phyloP scores from a whole-genome alignment of 2,113 vertebrate species.

The Seriola quinqueradiata region DNA sequence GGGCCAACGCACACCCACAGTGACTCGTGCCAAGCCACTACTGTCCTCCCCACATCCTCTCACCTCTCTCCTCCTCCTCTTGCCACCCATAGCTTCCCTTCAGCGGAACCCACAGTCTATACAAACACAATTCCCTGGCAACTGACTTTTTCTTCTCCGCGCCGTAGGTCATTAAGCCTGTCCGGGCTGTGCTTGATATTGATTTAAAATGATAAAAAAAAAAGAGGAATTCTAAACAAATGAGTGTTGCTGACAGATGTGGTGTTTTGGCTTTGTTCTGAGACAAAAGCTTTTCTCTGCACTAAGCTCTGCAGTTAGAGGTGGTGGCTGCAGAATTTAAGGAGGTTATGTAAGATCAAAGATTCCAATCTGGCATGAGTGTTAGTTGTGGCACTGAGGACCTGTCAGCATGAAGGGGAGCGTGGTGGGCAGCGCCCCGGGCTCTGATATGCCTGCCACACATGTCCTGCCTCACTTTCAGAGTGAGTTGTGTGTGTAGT shows the following conservation, averaged over 20 bases:
- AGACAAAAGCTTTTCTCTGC: constrained; percentile 53
- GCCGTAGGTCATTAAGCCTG: constrained; percentile 47
- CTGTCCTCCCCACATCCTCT: constrained; percentile 78
- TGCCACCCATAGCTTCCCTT: constrained; percentile 61
- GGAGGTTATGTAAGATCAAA: constrained; percentile 62
- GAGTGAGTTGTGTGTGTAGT: neutral
- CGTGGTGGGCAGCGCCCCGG: neutral
- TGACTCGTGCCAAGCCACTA: constrained; percentile 61
- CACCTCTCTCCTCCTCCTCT: constrained; percentile 57
- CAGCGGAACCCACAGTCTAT: constrained; percentile 59
- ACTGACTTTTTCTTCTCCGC: constrained; percentile 36
- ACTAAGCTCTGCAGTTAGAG: constrained; percentile 16
- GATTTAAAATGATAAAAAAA: constrained; percentile 36
- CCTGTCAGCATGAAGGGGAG: constrained; percentile 35
- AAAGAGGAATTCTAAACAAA: constrained; percentile 71
- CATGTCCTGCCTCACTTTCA: constrained; percentile 6
- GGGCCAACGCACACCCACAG: constrained; percentile 38
- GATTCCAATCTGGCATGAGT: constrained; percentile 49
- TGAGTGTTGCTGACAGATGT: constrained; percentile 60
- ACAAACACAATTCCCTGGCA: constrained; percentile 69
- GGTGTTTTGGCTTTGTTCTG: constrained; percentile 55
- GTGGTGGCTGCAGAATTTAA: constrained; percentile 40
- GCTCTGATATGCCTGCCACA: neutral
- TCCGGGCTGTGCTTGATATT: constrained; percentile 49
- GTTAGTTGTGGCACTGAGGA: constrained; percentile 26